These are phyloP conservation scores for Otus scops DNA, from an alignment of 2,797 vertebrate species.

Conservation along the genomic window DNA sequence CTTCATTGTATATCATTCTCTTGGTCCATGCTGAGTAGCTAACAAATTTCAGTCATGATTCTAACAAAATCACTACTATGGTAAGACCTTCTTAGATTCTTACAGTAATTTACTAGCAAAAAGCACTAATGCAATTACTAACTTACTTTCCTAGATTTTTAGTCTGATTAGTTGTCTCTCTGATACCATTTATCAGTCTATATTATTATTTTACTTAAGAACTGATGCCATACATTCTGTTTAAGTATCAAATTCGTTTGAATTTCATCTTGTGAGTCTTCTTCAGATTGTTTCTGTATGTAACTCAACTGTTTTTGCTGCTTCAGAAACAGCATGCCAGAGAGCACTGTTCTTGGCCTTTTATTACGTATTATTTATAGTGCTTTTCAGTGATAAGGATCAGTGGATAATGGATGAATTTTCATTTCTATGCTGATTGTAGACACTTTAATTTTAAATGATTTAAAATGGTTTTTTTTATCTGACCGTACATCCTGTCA, in stretches of 20 bases:
- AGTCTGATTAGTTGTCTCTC: slow-evolving; percentile 16
- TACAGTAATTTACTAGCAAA: background rate
- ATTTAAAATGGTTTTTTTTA: background rate
- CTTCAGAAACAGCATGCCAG: background rate
- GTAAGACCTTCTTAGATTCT: background rate
- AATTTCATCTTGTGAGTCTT: slow-evolving; percentile 31
- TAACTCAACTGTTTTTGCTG: background rate
- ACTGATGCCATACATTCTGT: background rate
- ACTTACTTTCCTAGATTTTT: background rate
- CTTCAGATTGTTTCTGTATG: slow-evolving; percentile 10
- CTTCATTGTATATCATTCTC: background rate
- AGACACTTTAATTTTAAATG: background rate
- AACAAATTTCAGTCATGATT: background rate
- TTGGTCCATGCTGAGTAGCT: background rate
- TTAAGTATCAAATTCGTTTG: slow-evolving; percentile 37
- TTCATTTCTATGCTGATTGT: slow-evolving; percentile 29
- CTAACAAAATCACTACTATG: background rate
- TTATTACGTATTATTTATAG: slow-evolving; percentile 17
- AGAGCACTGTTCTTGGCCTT: background rate
- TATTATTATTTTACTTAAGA: slow-evolving; percentile 30
- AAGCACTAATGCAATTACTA: background rate
- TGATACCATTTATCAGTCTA: background rate
- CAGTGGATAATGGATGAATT: slow-evolving; percentile 19
- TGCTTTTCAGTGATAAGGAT: slow-evolving; percentile 20
- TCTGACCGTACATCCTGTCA: background rate